A percentile compares a stretch with the other conserved stretches of the same genome.
Evolutionary conservation across 2,113 vertebrate species (phyloP).

Genomic region (Pachycephala philippinensis): DNA sequence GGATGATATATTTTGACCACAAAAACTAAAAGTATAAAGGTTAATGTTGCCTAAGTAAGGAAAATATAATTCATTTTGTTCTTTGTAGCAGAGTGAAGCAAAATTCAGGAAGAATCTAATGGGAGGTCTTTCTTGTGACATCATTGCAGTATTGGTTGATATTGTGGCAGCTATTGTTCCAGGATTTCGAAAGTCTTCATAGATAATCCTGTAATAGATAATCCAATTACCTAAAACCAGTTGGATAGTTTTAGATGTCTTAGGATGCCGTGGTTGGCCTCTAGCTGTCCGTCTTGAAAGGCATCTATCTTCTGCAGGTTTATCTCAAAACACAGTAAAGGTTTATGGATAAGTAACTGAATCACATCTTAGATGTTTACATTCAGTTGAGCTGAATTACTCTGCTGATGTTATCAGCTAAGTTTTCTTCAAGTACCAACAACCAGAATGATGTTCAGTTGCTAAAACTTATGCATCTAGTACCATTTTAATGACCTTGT

Average conservation of each 20-base stretch:
- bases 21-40: background rate
- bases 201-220: background rate
- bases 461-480: background rate
- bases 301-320: background rate
- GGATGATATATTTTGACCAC: background rate
- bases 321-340: background rate
- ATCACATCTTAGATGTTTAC: background rate
- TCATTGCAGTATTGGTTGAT: background rate
- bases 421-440: background rate
- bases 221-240: background rate
- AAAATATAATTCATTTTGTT: background rate
- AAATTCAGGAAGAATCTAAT: background rate
- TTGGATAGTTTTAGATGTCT: background rate
- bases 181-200: background rate
- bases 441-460: background rate
- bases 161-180: background rate
- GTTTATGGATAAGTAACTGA: background rate
- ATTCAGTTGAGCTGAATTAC: background rate
- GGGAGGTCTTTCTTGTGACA: background rate
- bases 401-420: background rate
- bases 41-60: background rate
- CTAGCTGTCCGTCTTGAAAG: background rate
- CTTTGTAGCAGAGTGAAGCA: background rate
- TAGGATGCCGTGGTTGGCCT: background rate
- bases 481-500: background rate